Evolutionary conservation across 2,113 vertebrate genomes (phyloP).

Genomic region (Calidris pygmaea): DNA sequence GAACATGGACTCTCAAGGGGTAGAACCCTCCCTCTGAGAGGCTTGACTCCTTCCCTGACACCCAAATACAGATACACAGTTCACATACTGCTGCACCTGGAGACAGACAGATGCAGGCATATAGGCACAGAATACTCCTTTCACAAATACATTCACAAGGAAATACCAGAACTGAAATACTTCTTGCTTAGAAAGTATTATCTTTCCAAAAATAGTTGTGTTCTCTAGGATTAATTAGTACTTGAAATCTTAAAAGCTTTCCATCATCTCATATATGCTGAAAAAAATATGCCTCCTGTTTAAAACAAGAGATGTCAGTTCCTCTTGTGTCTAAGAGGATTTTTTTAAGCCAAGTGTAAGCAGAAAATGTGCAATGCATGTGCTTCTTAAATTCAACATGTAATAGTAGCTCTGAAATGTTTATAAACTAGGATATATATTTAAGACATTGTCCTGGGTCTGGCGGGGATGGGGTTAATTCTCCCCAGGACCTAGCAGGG

Average conservation of each 20-base stretch:
- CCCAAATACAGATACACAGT: neutral
- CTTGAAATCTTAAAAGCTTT: neutral
- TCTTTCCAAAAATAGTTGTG: neutral
- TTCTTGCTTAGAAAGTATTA: neutral
- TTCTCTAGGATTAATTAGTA: neutral
- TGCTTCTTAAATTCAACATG: neutral
- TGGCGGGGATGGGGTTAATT: no score
- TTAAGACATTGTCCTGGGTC: no score
- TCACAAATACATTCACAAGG: neutral
- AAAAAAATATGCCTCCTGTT: neutral
- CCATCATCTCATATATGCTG: neutral
- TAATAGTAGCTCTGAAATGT: neutral
- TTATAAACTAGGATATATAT: neutral
- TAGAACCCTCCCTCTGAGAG: neutral
- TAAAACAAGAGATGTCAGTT: neutral
- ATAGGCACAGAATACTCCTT: neutral
- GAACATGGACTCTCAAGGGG: neutral
- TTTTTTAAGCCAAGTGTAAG: neutral
- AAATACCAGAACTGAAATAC: neutral
- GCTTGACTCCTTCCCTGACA: neutral
- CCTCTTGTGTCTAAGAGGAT: neutral
- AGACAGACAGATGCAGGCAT: neutral
- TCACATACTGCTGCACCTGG: neutral
- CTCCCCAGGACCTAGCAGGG: no score
- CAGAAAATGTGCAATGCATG: neutral